A percentile compares a stretch with the other conserved stretches of the same genome.
phyloP scores from a whole-genome alignment of 2,113 vertebrate species.

The Hemichromis elongatus region DNA sequence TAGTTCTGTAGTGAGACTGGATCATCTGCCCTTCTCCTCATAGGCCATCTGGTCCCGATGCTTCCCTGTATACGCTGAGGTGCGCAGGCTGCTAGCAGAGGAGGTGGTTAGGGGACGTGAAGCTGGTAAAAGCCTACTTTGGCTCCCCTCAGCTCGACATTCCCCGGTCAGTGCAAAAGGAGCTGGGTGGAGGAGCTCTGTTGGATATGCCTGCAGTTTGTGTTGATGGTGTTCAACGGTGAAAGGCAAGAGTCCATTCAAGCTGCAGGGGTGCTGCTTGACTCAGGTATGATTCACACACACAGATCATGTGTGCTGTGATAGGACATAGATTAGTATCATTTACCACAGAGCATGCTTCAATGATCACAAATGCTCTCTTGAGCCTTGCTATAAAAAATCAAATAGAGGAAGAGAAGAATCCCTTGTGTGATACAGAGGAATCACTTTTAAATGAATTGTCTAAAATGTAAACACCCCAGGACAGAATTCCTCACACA shows the following conservation, averaged over 20 bases:
- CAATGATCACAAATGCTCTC: not conserved
- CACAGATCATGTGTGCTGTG: not conserved
- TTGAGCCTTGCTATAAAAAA: not conserved
- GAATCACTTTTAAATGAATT: not conserved
- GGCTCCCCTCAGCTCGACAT: slow-evolving; percentile 47
- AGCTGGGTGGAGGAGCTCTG: slow-evolving; percentile 23
- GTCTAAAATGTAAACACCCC: slow-evolving; percentile 13
- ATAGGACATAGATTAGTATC: slow-evolving; percentile 5
- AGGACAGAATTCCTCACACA: slow-evolving; percentile 7
- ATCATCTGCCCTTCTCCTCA: not conserved
- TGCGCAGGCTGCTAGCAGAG: slow-evolving; percentile 57
- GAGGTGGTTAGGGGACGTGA: slow-evolving; percentile 51
- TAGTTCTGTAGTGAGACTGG: not conserved
- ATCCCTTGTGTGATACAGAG: not conserved
- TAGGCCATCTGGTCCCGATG: slow-evolving; percentile 73
- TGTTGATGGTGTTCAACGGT: slow-evolving; percentile 78
- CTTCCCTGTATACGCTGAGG: slow-evolving; percentile 60
- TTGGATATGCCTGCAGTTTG: slow-evolving; percentile 72
- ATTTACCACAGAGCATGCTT: slow-evolving; percentile 14
- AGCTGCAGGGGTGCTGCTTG: slow-evolving; percentile 27
- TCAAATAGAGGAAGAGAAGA: not conserved
- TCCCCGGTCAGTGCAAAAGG: slow-evolving; percentile 61
- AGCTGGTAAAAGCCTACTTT: slow-evolving; percentile 67
- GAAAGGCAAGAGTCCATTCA: slow-evolving; percentile 56
- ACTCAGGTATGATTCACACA: slow-evolving; percentile 63